These are phyloP conservation scores for Cnemophilus loriae DNA, from an alignment of 2,113 vertebrate genomes.

Conservation along the genomic window DNA sequence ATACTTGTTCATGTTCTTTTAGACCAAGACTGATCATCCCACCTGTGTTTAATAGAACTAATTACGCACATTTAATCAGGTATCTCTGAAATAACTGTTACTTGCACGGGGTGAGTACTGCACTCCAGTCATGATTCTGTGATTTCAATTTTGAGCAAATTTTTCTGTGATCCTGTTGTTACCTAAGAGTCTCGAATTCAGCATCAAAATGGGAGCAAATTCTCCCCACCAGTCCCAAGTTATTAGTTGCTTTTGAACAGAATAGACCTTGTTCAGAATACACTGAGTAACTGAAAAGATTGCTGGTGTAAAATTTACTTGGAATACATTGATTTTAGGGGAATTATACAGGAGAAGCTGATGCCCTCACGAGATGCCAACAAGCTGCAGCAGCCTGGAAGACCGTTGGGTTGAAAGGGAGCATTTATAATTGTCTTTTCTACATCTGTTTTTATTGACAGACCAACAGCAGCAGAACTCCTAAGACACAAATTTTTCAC, in stretches of 20 bases:
- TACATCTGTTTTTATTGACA: slow-evolving; percentile 66
- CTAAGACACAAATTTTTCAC: slow-evolving; percentile 97
- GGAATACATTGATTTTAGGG: background rate
- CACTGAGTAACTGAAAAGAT: background rate
- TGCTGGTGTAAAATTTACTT: background rate
- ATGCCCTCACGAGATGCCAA: background rate
- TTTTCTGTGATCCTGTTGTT: background rate
- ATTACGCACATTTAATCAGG: background rate
- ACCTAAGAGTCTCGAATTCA: background rate
- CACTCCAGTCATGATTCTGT: background rate
- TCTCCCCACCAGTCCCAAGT: background rate
- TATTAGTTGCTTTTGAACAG: background rate
- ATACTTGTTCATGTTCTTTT: background rate
- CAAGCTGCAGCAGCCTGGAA: background rate
- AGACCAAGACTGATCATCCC: background rate
- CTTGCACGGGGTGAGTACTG: background rate
- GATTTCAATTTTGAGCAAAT: background rate
- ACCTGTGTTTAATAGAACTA: background rate
- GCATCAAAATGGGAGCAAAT: background rate
- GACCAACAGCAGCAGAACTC: slow-evolving; percentile 92
- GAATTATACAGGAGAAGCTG: background rate
- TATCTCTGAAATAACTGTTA: background rate
- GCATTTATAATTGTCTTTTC: slow-evolving; percentile 18
- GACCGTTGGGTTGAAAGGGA: background rate
- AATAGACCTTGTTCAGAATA: background rate